Conservation (phyloP, 2,113 vertebrate genomes). For the Gallinago jamesoni region DNA sequence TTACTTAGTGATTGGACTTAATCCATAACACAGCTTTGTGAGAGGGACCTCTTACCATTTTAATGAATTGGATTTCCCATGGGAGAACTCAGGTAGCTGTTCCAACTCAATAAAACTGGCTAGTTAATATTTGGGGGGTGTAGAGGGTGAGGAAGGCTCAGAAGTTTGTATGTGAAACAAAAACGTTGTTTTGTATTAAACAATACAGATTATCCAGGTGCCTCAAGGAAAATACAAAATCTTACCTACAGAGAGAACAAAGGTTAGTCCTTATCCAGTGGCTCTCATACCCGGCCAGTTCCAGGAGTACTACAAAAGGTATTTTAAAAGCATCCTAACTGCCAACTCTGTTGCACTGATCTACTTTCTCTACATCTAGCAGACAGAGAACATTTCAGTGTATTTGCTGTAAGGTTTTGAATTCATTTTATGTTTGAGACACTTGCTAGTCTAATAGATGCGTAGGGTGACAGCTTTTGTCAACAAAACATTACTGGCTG, state of each 20-base stretch:
- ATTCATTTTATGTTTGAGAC: neutral
- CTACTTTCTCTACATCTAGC: neutral
- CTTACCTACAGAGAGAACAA: slow-evolving; percentile 89
- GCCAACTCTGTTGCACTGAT: neutral
- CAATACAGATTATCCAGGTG: slow-evolving; percentile 92
- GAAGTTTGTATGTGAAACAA: neutral
- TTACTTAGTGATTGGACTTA: neutral
- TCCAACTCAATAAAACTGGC: neutral
- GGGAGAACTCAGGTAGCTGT: neutral
- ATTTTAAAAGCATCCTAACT: neutral
- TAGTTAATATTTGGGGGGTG: neutral
- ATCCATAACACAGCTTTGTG: neutral
- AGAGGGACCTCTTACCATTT: neutral
- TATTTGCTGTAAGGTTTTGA: neutral
- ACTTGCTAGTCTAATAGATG: neutral
- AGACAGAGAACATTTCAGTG: neutral
- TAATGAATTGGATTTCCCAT: neutral
- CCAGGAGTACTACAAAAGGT: slow-evolving; percentile 99
- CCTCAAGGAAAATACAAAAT: slow-evolving; percentile 95
- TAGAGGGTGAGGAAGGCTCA: neutral
- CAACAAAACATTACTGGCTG: neutral
- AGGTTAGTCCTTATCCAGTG: slow-evolving; percentile 94
- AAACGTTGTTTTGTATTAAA: slow-evolving; percentile 20
- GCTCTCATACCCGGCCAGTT: slow-evolving; percentile 98
- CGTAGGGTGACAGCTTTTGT: neutral